Percentiles rank a stretch among this genome's conserved stretches.
Evolutionary conservation across 2,797 vertebrate genomes (phyloP).

Genomic region (Myotis pilosus): DNA sequence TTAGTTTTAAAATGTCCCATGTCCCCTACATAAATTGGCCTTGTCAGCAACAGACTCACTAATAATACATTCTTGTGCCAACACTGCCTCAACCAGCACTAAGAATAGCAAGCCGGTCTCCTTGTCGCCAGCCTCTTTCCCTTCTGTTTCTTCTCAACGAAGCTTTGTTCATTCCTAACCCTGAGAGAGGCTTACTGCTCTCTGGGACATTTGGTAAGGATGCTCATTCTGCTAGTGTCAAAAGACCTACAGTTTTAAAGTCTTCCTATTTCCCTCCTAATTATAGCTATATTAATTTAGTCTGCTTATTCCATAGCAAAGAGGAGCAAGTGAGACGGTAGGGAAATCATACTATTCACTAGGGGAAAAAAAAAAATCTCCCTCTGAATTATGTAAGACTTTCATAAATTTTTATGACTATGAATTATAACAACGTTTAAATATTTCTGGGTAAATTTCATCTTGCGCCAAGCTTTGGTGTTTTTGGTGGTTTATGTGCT

Average conservation of each 20-base stretch:
- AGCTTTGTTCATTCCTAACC: not conserved
- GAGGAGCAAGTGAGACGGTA: not conserved
- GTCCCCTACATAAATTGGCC: not conserved
- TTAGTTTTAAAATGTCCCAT: slow-evolving; percentile 32
- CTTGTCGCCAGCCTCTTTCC: not conserved
- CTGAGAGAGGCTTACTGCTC: not conserved
- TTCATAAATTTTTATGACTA: not conserved
- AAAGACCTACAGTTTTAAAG: slow-evolving; percentile 4
- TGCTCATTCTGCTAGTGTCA: slow-evolving; percentile 18
- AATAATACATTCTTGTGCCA: slow-evolving; percentile 12
- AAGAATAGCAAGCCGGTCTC: slow-evolving; percentile 42
- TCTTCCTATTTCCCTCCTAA: not conserved
- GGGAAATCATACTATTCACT: not conserved
- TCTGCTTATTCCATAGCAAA: not conserved
- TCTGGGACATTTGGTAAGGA: not conserved
- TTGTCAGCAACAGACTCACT: slow-evolving; percentile 33
- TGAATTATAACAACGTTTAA: not conserved
- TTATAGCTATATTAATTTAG: not conserved
- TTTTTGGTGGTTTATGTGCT: not conserved
- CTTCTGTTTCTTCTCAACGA: not conserved
- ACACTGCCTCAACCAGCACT: slow-evolving; percentile 18
- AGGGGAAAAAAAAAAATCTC: not conserved
- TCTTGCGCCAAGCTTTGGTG: not conserved
- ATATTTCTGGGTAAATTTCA: not conserved
- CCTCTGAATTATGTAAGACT: not conserved